These are phyloP conservation scores for Platorchestia sp. DNA, from an alignment of 1,140 invertebrate species.

Conservation along the genomic window DNA sequence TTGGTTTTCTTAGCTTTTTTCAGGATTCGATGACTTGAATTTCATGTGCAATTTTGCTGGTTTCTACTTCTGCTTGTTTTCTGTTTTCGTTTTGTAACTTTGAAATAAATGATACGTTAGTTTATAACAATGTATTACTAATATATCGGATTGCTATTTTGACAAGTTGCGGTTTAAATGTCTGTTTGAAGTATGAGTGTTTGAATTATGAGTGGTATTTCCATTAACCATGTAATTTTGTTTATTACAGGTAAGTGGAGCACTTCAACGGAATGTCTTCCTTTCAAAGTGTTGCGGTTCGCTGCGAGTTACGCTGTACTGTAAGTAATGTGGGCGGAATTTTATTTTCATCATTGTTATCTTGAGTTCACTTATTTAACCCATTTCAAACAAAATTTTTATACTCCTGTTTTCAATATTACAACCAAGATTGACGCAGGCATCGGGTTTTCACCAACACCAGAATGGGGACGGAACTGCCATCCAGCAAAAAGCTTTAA, in stretches of 20 bases:
- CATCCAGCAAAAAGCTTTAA: too few relatives aligned
- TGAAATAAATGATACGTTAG: background rate
- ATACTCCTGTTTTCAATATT: too few relatives aligned
- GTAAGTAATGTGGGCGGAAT: too few relatives aligned
- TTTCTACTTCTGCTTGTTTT: background rate
- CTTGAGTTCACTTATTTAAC: too few relatives aligned
- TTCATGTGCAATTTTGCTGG: background rate
- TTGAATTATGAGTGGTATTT: background rate
- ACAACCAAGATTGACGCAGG: too few relatives aligned
- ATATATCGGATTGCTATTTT: background rate
- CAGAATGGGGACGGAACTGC: too few relatives aligned
- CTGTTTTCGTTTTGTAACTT: background rate
- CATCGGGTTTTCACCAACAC: too few relatives aligned
- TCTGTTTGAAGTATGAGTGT: background rate
- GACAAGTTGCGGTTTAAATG: background rate
- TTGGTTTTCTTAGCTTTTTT: background rate
- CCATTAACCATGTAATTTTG: background rate
- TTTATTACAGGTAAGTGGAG: background rate
- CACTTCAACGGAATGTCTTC: background rate
- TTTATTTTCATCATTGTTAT: too few relatives aligned
- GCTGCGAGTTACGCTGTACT: background rate
- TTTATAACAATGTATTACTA: background rate
- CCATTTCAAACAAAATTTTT: too few relatives aligned
- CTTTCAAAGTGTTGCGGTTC: background rate
- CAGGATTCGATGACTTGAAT: background rate